A percentile compares a stretch with the other conserved stretches of the same genome.
phyloP scores from a whole-genome alignment of 2,888 invertebrate species.

The Emmelina monodactyla region DNA sequence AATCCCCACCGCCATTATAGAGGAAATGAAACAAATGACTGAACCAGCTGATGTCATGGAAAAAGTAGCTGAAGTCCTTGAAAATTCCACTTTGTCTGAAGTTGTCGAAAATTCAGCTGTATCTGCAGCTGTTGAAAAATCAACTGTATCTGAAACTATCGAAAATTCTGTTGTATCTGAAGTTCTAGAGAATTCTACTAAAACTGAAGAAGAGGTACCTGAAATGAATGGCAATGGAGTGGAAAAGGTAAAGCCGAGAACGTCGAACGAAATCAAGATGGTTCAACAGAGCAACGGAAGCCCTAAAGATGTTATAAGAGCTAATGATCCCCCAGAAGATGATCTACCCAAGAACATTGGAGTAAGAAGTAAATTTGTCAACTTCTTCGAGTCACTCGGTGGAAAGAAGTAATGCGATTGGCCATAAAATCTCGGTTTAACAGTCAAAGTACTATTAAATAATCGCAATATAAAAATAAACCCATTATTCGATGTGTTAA shows the following conservation, averaged over 20 bases:
- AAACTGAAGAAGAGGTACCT: slow-evolving; percentile 9
- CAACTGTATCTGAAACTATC: slow-evolving; percentile 6
- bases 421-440: neutral
- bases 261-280: slow-evolving; percentile 57
- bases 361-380: slow-evolving; percentile 57
- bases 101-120: slow-evolving; percentile 9
- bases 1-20: neutral
- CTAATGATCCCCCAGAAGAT: slow-evolving; percentile 55
- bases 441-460: too few species aligned
- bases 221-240: slow-evolving; percentile 26
- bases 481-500: too few species aligned
- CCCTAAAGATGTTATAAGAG: slow-evolving; percentile 50
- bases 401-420: slow-evolving; percentile 38
- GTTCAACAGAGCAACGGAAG: slow-evolving; percentile 33
- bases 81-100: slow-evolving; percentile 4
- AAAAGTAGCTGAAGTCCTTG: neutral
- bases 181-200: slow-evolving; percentile 4
- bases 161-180: slow-evolving; percentile 11
- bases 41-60: slow-evolving; percentile 10
- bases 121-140: slow-evolving; percentile 10
- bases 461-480: too few species aligned
- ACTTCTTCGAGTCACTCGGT: slow-evolving; percentile 56
- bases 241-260: slow-evolving; percentile 26
- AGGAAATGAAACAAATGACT: slow-evolving; percentile 6
- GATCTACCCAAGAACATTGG: slow-evolving; percentile 58